A percentile compares a stretch with the other conserved stretches of the same genome.
Evolutionary conservation across 1,140 invertebrate genomes (phyloP).

Genomic region (Riptortus pedestris): DNA sequence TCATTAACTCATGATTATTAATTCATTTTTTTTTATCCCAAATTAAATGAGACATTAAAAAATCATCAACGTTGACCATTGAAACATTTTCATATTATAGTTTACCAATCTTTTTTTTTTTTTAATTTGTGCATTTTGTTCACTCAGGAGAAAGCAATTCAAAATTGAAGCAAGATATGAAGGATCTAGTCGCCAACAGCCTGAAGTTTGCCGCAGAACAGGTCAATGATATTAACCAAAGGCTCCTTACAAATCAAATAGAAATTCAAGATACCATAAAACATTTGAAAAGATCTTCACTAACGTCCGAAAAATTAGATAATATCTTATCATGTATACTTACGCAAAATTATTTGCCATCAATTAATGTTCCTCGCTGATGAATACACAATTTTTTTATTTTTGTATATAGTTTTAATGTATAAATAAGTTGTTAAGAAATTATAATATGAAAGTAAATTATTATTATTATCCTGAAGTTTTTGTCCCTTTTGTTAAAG

Average conservation of each 20-base stretch:
- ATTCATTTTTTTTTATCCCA: too few relatives aligned
- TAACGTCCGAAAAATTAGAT: background rate
- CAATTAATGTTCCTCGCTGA: background rate
- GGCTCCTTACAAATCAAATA: background rate
- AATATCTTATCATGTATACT: background rate
- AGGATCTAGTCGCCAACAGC: background rate
- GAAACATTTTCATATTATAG: background rate
- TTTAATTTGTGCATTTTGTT: background rate
- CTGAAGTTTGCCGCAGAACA: background rate
- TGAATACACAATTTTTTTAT: too few relatives aligned
- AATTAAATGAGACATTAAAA: too few relatives aligned
- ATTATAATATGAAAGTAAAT: too few relatives aligned
- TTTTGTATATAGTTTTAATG: too few relatives aligned
- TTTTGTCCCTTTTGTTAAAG: too few relatives aligned
- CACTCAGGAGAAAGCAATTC: background rate
- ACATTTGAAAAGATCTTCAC: background rate
- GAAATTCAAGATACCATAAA: slow-evolving; percentile 8
- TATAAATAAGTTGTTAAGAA: too few relatives aligned
- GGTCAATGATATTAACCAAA: slow-evolving; percentile 10
- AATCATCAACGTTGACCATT: too few relatives aligned
- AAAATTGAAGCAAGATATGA: slow-evolving; percentile 3
- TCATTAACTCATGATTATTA: too few relatives aligned
- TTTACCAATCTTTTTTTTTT: background rate
- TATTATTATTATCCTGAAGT: too few relatives aligned
- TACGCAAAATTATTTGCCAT: background rate